These are phyloP conservation scores for Trichonephila clavata DNA, from an alignment of 1,140 invertebrate species.

Conservation along the genomic window DNA sequence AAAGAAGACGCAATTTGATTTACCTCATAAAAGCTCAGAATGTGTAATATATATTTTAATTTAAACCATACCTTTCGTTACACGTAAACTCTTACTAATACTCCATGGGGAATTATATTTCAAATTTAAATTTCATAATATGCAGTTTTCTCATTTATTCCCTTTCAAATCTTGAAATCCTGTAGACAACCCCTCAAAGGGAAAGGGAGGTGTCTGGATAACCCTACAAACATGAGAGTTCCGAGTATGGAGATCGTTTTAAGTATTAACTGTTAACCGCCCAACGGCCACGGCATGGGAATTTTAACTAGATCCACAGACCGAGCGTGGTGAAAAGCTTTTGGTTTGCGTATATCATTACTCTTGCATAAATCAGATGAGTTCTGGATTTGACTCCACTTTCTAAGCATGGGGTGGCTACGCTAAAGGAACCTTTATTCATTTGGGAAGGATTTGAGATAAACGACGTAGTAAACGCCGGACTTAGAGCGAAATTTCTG, in stretches of 20 bases:
- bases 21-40: no score
- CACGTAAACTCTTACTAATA: no score
- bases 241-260: not conserved
- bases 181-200: no score
- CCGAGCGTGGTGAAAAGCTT: not conserved
- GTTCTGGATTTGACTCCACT: constrained; percentile 5
- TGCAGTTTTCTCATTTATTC: no score
- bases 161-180: no score
- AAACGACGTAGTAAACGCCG: not conserved
- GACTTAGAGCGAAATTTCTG: not conserved
- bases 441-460: not conserved
- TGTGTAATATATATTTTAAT: no score
- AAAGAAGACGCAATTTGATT: no score
- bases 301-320: not conserved
- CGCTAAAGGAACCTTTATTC: not conserved
- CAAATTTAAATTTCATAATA: no score
- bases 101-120: no score
- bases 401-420: not conserved
- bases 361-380: constrained; percentile 29
- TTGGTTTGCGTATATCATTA: not conserved
- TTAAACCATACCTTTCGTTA: no score
- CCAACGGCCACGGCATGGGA: not conserved
- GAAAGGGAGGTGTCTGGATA: no score
- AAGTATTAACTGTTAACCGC: not conserved
- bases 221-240: not conserved